Base-by-base conservation (phyloP, 1,140 invertebrate species). In the Apis cerana region DNA sequence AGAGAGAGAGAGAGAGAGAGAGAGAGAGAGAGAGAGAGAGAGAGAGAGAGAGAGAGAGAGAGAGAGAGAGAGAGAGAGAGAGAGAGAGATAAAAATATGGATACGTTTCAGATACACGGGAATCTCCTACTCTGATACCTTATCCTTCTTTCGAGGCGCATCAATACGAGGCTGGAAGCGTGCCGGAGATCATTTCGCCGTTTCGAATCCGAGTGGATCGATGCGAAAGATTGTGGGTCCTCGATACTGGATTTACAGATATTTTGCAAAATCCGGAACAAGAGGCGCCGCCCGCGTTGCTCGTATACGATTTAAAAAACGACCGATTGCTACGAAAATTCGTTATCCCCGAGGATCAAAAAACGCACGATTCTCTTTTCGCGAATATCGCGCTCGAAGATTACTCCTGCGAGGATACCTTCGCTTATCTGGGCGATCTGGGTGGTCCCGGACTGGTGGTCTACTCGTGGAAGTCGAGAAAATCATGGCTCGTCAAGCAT, bases 111-210 rank as follows among this genome's bases (percentile, higher is more conserved):
- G 96, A 96, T 90, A 94, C 95, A 0, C 95, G 93, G 13, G 95
- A 95, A 83, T 96, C 96, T 64, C 97, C 97, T 1, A 95, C 94
- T 27, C 87, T 97, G 64, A 96, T 94, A 23, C 97, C 97, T 0
- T 97, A 96, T 88, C 97, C 97, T 5, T 96, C 95, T 71, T 97
- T 96, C 96, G 95, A 96, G 78, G 95, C 96, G 0, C 96, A 97
- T 85, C 92, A 93, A 33, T 91, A 92, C 11, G 91, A 93, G 5
- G 84, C 71, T 0, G 94, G 94, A 50, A 92, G 93, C 0, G 93
- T 93, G 5, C 95, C 96, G 4, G 96, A 97, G 88, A 95, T 97
- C n/a, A 95, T 97, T 0, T 97, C 96, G 1, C 96, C 96, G 0
- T 97, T 97, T 91, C 93, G 97, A 0, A 93, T 97, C 0, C 92